Percentiles rank a stretch among this genome's conserved stretches.
Evolutionary conservation across 1,140 invertebrate genomes (phyloP).

Genomic region (Habropoda laboriosa): DNA sequence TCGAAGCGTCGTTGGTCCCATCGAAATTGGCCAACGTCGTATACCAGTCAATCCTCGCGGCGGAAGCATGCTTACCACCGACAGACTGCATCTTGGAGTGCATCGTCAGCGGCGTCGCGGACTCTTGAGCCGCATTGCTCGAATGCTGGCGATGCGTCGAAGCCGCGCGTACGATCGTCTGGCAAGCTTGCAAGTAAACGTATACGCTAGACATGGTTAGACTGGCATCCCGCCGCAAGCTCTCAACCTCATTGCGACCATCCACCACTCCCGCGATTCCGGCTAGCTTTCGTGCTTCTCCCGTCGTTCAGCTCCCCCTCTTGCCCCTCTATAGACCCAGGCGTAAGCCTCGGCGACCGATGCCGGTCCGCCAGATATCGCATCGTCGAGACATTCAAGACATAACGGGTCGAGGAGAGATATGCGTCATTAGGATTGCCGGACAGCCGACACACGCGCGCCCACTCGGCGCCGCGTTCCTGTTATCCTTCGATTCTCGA

Average conservation of each 20-base stretch:
- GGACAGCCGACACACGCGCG: slow-evolving; percentile 63
- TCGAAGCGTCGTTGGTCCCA: not conserved
- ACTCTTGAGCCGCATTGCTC: slow-evolving; percentile 77
- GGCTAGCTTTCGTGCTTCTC: slow-evolving; percentile 57
- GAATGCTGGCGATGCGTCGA: slow-evolving; percentile 72
- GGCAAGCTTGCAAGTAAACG: slow-evolving; percentile 71
- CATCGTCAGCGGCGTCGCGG: slow-evolving; percentile 60
- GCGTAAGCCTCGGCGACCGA: slow-evolving; percentile 22
- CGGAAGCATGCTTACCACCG: slow-evolving; percentile 12
- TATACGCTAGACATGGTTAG: slow-evolving; percentile 75
- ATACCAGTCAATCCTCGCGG: slow-evolving; percentile 15
- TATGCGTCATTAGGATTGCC: slow-evolving; percentile 78
- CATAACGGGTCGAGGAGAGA: slow-evolving; percentile 75
- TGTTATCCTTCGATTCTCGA: slow-evolving; percentile 64
- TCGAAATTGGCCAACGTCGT: slow-evolving; percentile 5
- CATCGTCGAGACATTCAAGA: slow-evolving; percentile 76
- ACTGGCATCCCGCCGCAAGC: slow-evolving; percentile 79
- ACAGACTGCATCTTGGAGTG: slow-evolving; percentile 36
- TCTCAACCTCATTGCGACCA: slow-evolving; percentile 79
- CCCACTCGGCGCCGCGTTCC: slow-evolving; percentile 58
- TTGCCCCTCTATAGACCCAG: not conserved
- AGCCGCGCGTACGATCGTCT: slow-evolving; percentile 68
- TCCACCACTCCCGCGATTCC: slow-evolving; percentile 56
- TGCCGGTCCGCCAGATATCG: slow-evolving; percentile 58
- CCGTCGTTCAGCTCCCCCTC: slow-evolving; percentile 29